Conservation (phyloP, 2,888 invertebrate species). For the Pilophorus perplexus region DNA sequence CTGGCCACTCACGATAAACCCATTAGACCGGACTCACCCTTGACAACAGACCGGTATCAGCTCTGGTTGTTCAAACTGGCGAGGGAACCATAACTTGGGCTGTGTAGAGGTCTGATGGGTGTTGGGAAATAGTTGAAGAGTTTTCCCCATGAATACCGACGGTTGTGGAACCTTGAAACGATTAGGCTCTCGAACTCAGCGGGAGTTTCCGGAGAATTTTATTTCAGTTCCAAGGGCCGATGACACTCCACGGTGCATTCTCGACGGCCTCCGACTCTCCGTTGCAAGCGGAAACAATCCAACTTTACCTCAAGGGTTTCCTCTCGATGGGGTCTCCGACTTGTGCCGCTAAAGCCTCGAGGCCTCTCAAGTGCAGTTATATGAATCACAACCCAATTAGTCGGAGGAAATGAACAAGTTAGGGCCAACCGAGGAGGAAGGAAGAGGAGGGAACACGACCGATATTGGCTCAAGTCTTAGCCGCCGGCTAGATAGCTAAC, state of each 20-base stretch:
- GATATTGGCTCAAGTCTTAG: constrained; percentile 2
- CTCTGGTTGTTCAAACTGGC: background rate
- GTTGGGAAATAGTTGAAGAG: background rate
- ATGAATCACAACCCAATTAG: constrained; percentile 20
- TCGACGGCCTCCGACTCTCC: no score
- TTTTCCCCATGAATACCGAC: no score
- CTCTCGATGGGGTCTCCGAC: no score
- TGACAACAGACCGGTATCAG: background rate
- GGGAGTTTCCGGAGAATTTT: no score
- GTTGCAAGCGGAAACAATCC: no score
- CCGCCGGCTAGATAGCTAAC: background rate
- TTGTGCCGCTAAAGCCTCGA: no score
- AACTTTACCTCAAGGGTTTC: no score
- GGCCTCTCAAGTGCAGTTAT: background rate
- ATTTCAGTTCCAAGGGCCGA: background rate
- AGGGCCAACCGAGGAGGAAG: background rate
- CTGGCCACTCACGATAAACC: no score
- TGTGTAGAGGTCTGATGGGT: background rate
- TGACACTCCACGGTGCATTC: background rate
- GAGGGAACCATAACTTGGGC: background rate
- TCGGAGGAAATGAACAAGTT: constrained; percentile 19
- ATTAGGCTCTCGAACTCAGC: no score
- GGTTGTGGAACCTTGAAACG: no score
- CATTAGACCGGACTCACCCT: no score
- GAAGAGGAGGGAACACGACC: background rate